phyloP scores from a whole-genome alignment of 2,797 vertebrate genomes.

The Hemibagrus guttatus region DNA sequence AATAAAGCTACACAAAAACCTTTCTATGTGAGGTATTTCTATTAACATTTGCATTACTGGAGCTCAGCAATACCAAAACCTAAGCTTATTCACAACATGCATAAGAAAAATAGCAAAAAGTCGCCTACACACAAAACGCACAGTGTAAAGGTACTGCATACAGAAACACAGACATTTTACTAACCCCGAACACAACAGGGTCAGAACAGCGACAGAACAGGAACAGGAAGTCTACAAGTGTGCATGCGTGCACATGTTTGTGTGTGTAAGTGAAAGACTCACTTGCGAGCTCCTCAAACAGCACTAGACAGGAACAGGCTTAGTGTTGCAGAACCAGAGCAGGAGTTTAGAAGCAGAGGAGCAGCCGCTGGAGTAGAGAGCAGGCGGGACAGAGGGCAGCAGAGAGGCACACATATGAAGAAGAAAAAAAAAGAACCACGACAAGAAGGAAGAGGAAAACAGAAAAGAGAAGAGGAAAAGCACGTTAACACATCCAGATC shows the following conservation, averaged over 20 bases:
- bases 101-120: neutral
- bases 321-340: conserved; percentile 94
- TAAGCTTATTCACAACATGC: neutral
- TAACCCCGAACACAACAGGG: neutral
- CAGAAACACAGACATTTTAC: neutral
- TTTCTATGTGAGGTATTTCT: neutral
- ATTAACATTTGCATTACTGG: neutral
- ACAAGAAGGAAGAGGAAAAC: neutral
- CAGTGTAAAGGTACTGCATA: neutral
- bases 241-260: neutral
- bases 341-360: conserved; percentile 93
- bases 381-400: conserved; percentile 62
- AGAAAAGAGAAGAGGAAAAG: conserved; percentile 51
- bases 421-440: conserved; percentile 38
- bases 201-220: conserved; percentile 12
- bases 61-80: neutral
- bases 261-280: conserved; percentile 58
- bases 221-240: neutral
- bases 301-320: conserved; percentile 91
- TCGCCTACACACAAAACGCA: neutral
- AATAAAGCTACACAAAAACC: neutral
- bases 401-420: conserved; percentile 45
- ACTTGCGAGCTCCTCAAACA: conserved; percentile 78
- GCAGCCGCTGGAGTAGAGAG: conserved; percentile 82
- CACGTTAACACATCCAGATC: conserved; percentile 62